Conservation (phyloP, 2,113 vertebrate species). For the Nesogale talazaci region DNA sequence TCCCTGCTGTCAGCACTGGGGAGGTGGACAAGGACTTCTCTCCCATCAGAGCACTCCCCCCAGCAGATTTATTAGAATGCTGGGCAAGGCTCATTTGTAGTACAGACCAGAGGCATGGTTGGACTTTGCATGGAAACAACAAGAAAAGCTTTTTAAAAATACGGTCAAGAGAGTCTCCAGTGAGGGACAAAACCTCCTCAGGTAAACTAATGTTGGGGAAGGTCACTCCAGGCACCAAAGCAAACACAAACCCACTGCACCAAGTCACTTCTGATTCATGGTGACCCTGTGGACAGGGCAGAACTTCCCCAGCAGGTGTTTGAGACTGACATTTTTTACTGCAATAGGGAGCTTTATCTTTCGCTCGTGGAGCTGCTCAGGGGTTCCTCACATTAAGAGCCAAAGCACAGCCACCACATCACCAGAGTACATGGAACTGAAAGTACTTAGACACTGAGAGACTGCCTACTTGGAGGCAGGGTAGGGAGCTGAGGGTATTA, state of each 20-base stretch:
- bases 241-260: not conserved
- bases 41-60: not conserved
- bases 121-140: not conserved
- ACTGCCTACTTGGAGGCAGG: no score
- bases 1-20: not conserved
- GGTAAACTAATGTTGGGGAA: not conserved
- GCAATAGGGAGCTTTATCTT: no score
- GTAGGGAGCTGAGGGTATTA: not conserved
- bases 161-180: not conserved
- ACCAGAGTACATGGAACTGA: no score
- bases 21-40: not conserved
- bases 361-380: no score
- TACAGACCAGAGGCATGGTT: not conserved
- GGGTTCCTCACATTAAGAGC: no score
- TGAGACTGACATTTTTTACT: no score
- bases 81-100: not conserved
- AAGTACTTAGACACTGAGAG: no score
- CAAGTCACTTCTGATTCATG: no score
- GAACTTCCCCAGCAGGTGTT: no score
- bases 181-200: slow-evolving; percentile 23
- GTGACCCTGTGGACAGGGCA: no score
- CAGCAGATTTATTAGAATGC: slow-evolving; percentile 12
- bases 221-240: not conserved
- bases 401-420: no score
- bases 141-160: slow-evolving; percentile 14